phyloP scores from a whole-genome alignment of 92 coral and sea anemone genomes.

The Epizoanthus stellaris region DNA sequence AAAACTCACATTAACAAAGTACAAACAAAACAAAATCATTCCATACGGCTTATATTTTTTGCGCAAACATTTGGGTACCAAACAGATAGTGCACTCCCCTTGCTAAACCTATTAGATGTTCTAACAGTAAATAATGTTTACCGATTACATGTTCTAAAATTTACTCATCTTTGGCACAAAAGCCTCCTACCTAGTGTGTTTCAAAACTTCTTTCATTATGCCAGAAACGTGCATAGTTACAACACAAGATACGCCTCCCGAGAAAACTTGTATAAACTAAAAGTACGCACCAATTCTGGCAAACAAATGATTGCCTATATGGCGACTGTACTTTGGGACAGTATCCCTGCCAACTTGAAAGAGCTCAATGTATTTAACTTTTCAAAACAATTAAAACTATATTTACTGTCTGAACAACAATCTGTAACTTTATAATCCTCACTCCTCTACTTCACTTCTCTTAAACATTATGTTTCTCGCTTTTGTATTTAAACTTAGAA shows the following conservation, averaged over 20 bases:
- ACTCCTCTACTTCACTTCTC: constrained; percentile 7
- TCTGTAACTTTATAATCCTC: constrained; percentile 23
- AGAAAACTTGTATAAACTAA: constrained; percentile 16
- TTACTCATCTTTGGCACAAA: constrained; percentile 57
- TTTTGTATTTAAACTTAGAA: not conserved
- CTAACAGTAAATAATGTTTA: constrained; percentile 53
- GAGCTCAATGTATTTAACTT: constrained; percentile 37
- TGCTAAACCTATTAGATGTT: constrained; percentile 57
- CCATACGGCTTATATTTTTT: constrained; percentile 43
- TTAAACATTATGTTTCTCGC: constrained; percentile 6
- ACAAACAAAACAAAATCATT: constrained; percentile 53
- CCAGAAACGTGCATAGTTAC: constrained; percentile 32
- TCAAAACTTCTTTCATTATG: constrained; percentile 32
- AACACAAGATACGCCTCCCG: constrained; percentile 38
- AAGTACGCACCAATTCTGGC: constrained; percentile 40
- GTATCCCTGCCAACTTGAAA: constrained; percentile 25
- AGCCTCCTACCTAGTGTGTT: constrained; percentile 33
- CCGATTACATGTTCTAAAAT: constrained; percentile 55
- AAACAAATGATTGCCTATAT: constrained; percentile 17
- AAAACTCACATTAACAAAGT: constrained; percentile 37
- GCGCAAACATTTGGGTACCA: constrained; percentile 56
- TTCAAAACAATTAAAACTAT: constrained; percentile 37
- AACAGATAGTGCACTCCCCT: constrained; percentile 63
- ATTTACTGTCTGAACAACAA: constrained; percentile 45
- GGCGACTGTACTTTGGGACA: constrained; percentile 30